phyloP scores from a whole-genome alignment of 1,140 invertebrate genomes.

The Panagrolaimus sp. region DNA sequence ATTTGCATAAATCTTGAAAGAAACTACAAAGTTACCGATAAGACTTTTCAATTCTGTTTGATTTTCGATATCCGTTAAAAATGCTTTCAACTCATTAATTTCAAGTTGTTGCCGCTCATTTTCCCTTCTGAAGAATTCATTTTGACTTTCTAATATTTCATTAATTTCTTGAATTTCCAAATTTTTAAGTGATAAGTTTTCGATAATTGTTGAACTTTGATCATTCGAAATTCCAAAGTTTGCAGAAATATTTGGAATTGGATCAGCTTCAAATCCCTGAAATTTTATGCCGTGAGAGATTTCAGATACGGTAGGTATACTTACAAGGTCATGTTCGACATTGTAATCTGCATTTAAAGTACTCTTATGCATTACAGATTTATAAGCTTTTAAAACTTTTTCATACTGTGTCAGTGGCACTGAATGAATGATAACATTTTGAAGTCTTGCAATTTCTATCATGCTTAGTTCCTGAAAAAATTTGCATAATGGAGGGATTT shows the following conservation, averaged over 20 bases:
- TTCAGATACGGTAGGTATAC: background rate
- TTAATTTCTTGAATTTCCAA: constrained; percentile 28
- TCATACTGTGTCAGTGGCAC: constrained; percentile 44
- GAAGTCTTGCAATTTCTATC: constrained; percentile 36
- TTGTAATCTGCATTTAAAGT: constrained; percentile 5
- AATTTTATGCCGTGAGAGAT: background rate
- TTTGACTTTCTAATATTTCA: constrained; percentile 33
- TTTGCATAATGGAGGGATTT: constrained; percentile 10
- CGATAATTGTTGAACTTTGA: background rate
- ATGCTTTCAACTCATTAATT: constrained; percentile 38
- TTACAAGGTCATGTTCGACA: background rate
- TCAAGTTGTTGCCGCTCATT: constrained; percentile 23
- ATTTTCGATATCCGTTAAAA: constrained; percentile 41
- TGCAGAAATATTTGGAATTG: background rate
- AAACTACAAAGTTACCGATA: constrained; percentile 24
- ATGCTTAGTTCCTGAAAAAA: constrained; percentile 40
- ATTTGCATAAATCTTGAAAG: background rate
- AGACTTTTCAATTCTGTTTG: constrained; percentile 45
- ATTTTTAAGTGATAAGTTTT: constrained; percentile 29
- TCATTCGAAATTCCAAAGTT: background rate
- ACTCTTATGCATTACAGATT: constrained; percentile 15
- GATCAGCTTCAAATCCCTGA: background rate
- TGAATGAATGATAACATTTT: constrained; percentile 46
- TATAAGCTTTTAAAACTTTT: constrained; percentile 33
- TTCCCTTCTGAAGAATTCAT: constrained; percentile 31